phyloP scores from a whole-genome alignment of 2,113 vertebrate genomes.

The Toxotes chatareus region DNA sequence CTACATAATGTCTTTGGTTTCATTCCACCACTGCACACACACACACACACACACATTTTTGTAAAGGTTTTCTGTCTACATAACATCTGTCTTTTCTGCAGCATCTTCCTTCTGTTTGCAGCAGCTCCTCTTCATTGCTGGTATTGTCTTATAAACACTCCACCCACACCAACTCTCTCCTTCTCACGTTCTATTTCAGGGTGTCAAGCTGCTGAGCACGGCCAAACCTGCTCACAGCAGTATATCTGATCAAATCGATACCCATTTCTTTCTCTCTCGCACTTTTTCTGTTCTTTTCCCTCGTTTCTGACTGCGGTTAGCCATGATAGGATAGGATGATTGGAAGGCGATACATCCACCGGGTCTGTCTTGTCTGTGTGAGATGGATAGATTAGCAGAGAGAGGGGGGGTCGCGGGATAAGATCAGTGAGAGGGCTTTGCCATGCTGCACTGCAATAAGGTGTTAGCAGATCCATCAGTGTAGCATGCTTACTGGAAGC shows the following conservation, averaged over 20 bases:
- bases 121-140: slow-evolving; percentile 8
- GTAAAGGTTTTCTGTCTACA: not conserved
- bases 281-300: slow-evolving; percentile 50
- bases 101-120: slow-evolving; percentile 17
- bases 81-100: not conserved
- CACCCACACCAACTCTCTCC: slow-evolving; percentile 49
- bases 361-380: slow-evolving; percentile 49
- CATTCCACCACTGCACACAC: too few species aligned
- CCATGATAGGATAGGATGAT: slow-evolving; percentile 67
- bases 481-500: slow-evolving; percentile 39
- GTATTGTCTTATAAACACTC: slow-evolving; percentile 52
- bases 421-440: slow-evolving; percentile 36
- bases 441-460: slow-evolving; percentile 36
- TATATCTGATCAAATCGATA: slow-evolving; percentile 77
- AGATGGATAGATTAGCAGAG: slow-evolving; percentile 63
- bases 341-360: slow-evolving; percentile 64
- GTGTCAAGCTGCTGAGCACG: slow-evolving; percentile 66
- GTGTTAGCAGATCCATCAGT: slow-evolving; percentile 66
- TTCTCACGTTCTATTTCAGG: slow-evolving; percentile 49
- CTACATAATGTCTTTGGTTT: too few species aligned
- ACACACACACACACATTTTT: too few species aligned
- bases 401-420: not conserved
- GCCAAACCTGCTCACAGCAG: slow-evolving; percentile 55
- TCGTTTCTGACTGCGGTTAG: slow-evolving; percentile 48
- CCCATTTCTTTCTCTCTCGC: slow-evolving; percentile 61